Evolutionary conservation across 2,797 vertebrate species (phyloP), one percentile per base, ranked within the genome.

Genomic region (Thunnus albacares): DNA sequence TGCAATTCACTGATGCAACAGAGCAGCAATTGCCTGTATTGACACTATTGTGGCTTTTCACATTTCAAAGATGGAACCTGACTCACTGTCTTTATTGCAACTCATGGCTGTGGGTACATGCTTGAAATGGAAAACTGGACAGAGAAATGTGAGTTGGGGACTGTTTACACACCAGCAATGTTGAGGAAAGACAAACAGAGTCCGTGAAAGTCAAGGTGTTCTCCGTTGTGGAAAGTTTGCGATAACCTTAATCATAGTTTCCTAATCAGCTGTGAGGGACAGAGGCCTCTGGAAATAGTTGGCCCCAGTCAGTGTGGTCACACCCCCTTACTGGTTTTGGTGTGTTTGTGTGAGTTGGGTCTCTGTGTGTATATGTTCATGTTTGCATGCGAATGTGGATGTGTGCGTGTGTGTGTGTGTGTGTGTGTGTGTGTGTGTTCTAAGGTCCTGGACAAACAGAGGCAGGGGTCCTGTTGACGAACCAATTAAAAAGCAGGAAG

Each of bases 201-300:
- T 83, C 66, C 69, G 35, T 83, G 67, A 93, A 94, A 90, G 93
- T 94, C 94, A 93, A 94, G 92, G 93, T 93, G 93, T 92, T 92
- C 87, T 82, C 58, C 45, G 60, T 76, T 18, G 77, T 93, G 94
- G 93, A 94, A 93, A 94, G 90, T 90, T 88, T 84, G 80, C 22
- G 91, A 95, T 94, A 95, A 90, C 85, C 59, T 84, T 83, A 91
- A 90, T 94, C 88, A 51, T 65, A 72, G 83, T 90, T 92, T 88
- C 84, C 90, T 90, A 89, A 92, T 94, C 94, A 89, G 80, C 65
- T 59, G 66, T 75, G 61, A 84, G 74, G 79, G 78, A 75, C 55
- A 22, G 72, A 28, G 68, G 83, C 84, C 62, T 79, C 51, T 91
- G 90, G 90, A 94, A 94, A 94, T 60, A 89, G 71, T 73, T 79